Conservation (phyloP, 2,113 vertebrate genomes). For the Lontra canadensis region DNA sequence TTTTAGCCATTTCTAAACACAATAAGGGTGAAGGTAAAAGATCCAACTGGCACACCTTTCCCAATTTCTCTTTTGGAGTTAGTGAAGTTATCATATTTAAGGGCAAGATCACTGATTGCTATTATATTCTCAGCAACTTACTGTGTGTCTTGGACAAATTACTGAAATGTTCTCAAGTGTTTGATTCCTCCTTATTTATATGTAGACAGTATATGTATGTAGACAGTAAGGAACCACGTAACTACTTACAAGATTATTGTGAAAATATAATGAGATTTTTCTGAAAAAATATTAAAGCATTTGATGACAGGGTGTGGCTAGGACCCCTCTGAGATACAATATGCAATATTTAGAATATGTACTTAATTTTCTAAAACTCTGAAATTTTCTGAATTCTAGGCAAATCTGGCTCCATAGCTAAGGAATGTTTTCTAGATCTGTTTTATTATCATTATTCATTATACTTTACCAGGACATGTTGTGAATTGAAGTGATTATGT, state of each 20-base stretch:
- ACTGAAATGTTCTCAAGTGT: background rate
- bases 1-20: background rate
- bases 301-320: background rate
- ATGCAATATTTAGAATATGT: background rate
- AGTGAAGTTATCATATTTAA: background rate
- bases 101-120: background rate
- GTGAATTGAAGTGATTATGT: background rate
- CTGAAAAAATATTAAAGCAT: background rate
- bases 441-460: background rate
- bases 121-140: background rate
- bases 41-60: background rate
- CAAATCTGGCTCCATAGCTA: background rate
- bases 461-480: background rate
- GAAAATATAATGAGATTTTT: background rate
- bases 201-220: background rate
- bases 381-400: background rate
- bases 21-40: background rate
- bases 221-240: background rate
- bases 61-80: background rate
- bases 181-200: background rate
- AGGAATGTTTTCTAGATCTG: background rate
- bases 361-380: background rate
- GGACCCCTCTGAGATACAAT: background rate
- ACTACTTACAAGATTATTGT: background rate
- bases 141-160: background rate